Conservation (phyloP, 2,113 vertebrate genomes). For the Eonycteris spelaea region DNA sequence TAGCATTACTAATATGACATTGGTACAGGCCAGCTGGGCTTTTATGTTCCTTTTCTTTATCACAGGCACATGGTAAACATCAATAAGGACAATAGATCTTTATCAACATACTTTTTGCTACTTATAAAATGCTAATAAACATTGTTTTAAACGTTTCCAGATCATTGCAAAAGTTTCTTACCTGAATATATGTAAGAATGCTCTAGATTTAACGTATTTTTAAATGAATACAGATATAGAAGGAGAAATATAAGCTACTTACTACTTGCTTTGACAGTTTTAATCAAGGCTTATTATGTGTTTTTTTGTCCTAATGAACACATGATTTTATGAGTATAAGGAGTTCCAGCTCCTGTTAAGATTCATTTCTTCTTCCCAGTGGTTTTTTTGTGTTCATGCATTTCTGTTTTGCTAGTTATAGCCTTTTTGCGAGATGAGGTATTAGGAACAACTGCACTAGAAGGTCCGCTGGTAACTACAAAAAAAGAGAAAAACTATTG, state of each 20-base stretch:
- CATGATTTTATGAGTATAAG: background rate
- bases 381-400: constrained; percentile 65
- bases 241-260: constrained; percentile 38
- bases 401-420: constrained; percentile 64
- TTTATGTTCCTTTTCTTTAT: constrained; percentile 31
- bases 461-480: constrained; percentile 70
- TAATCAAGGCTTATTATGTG: constrained; percentile 46
- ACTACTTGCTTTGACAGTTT: constrained; percentile 63
- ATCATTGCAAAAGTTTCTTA: constrained; percentile 60
- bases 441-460: constrained; percentile 57
- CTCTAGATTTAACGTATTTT: constrained; percentile 28
- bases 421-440: constrained; percentile 68
- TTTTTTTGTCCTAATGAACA: background rate
- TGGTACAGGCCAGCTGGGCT: background rate
- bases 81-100: constrained; percentile 60
- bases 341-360: constrained; percentile 63
- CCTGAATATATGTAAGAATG: constrained; percentile 55
- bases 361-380: constrained; percentile 75
- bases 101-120: constrained; percentile 50
- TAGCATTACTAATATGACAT: background rate
- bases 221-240: constrained; percentile 52
- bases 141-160: constrained; percentile 68
- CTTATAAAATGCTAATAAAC: constrained; percentile 63
- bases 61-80: constrained; percentile 63
- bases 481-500: background rate